A percentile compares a stretch with the other conserved stretches of the same genome.
Evolutionary conservation across 2,113 vertebrate species (phyloP).

Genomic region (Piprites chloris): DNA sequence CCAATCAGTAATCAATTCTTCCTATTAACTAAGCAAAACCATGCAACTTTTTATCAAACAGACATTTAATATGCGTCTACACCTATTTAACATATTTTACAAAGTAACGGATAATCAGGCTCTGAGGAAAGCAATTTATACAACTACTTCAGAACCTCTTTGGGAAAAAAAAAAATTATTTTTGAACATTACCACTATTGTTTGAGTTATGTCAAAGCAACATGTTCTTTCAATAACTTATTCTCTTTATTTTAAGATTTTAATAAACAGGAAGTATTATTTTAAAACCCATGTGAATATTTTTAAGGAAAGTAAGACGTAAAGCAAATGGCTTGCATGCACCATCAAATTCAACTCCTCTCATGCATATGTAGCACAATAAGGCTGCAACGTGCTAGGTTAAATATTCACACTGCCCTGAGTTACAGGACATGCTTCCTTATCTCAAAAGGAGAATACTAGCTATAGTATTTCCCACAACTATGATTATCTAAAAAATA

Average conservation of each 20-base stretch:
- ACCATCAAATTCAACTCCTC: background rate
- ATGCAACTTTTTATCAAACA: background rate
- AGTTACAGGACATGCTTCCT: background rate
- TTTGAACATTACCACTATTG: background rate
- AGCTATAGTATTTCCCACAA: background rate
- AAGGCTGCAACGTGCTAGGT: background rate
- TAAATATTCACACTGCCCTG: background rate
- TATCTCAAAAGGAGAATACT: background rate
- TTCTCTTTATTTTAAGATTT: background rate
- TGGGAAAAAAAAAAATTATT: background rate
- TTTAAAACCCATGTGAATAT: background rate
- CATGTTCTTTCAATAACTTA: background rate
- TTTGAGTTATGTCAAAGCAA: background rate
- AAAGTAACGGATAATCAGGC: background rate
- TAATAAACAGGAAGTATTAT: background rate
- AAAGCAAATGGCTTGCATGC: background rate
- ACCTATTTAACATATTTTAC: background rate
- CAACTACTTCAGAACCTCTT: background rate
- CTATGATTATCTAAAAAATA: background rate
- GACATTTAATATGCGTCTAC: rapidly evolving
- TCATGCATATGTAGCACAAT: rapidly evolving
- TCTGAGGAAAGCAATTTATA: background rate
- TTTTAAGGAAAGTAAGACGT: background rate
- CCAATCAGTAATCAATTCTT: background rate
- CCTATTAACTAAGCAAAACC: background rate